Conservation (phyloP, 53 echinoderm and acorn worm species). For the Henricia sp. region DNA sequence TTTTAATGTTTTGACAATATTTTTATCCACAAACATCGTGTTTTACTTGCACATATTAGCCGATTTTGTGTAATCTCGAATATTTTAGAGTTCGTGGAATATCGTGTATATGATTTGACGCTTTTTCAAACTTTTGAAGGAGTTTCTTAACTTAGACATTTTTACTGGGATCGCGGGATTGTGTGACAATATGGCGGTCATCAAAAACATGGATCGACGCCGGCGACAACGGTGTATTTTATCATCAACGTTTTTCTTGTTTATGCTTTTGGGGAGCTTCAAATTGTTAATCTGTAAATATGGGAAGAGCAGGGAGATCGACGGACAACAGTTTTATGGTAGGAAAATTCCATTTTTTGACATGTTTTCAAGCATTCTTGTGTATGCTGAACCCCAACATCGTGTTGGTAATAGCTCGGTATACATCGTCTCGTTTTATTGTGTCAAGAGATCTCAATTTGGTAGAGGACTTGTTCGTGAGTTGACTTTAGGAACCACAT, state of each 20-base stretch:
- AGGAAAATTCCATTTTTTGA: too few relatives aligned
- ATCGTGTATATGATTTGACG: background rate
- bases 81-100: background rate
- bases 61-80: background rate
- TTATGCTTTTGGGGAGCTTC: conserved; percentile 33
- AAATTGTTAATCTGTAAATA: conserved; percentile 1
- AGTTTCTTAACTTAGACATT: background rate
- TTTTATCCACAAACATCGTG: background rate
- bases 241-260: conserved; percentile 15
- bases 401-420: too few relatives aligned
- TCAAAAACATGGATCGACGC: conserved; percentile 8
- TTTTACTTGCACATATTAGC: background rate
- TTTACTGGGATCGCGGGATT: background rate
- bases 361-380: too few relatives aligned
- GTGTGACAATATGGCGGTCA: background rate
- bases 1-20: background rate
- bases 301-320: too few relatives aligned
- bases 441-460: too few relatives aligned
- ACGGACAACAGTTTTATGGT: too few relatives aligned
- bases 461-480: too few relatives aligned
- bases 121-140: background rate
- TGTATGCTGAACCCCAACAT: too few relatives aligned
- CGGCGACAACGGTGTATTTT: conserved; percentile 21
- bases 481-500: too few relatives aligned
- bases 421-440: too few relatives aligned